Conservation (phyloP, 2,113 vertebrate genomes). For the Lampris incognitus region DNA sequence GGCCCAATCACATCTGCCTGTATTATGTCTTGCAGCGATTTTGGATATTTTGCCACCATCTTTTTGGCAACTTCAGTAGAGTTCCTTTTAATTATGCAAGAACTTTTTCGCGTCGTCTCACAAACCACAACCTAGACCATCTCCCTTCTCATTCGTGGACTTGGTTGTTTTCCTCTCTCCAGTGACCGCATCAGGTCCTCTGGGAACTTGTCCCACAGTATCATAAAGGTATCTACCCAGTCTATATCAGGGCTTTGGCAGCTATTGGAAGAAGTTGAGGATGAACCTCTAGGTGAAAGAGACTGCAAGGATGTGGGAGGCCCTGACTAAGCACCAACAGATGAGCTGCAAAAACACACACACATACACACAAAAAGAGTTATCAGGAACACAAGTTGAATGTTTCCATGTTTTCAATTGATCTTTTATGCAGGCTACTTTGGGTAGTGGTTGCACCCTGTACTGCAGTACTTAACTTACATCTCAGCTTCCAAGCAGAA, state of each 20-base stretch:
- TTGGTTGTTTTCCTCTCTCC: conserved; percentile 37
- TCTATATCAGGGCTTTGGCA: conserved; percentile 22
- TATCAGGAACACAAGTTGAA: conserved; percentile 23
- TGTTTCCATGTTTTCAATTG: not conserved
- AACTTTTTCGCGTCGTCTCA: conserved; percentile 42
- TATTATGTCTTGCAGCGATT: conserved; percentile 45
- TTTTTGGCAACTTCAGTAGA: conserved; percentile 45
- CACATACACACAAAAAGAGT: too few species aligned
- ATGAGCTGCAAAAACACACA: conserved; percentile 12
- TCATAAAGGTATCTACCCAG: conserved; percentile 42
- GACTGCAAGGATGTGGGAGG: conserved; percentile 5
- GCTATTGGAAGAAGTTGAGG: conserved; percentile 19
- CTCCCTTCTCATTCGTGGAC: conserved; percentile 42
- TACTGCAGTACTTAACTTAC: conserved; percentile 39
- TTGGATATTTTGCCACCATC: conserved; percentile 40
- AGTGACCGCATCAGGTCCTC: conserved; percentile 47
- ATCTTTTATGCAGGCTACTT: conserved; percentile 6
- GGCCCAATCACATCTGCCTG: conserved; percentile 42
- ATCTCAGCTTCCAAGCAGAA: conserved; percentile 52
- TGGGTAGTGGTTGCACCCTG: conserved; percentile 8
- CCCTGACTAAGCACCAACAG: conserved; percentile 5
- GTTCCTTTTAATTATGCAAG: conserved; percentile 29
- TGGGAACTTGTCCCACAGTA: conserved; percentile 52
- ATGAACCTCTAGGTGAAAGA: conserved; percentile 32
- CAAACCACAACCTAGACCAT: conserved; percentile 42